Evolutionary conservation across 1,140 invertebrate genomes (phyloP).

Genomic region (Mercenaria mercenaria): DNA sequence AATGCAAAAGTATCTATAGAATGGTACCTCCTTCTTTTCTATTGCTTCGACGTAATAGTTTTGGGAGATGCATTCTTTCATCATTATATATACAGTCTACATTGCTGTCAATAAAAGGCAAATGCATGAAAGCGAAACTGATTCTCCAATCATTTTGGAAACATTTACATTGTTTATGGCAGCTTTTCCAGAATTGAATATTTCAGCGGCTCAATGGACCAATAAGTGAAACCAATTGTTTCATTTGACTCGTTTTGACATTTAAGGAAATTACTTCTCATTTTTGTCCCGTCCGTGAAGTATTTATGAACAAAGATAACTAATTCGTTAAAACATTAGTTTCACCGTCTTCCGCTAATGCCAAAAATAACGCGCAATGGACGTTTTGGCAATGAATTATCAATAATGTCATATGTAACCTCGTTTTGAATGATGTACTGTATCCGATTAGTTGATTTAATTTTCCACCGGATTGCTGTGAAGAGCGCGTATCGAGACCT

Average conservation of each 20-base stretch:
- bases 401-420: slow-evolving; percentile 28
- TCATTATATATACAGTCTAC: no score
- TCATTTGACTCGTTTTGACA: slow-evolving; percentile 66
- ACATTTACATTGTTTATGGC: not conserved
- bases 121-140: not conserved
- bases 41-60: no score
- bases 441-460: slow-evolving; percentile 60
- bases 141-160: not conserved
- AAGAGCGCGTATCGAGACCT: not conserved
- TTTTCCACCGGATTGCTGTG: slow-evolving; percentile 53
- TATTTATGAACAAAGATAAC: slow-evolving; percentile 57
- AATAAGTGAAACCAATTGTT: slow-evolving; percentile 62
- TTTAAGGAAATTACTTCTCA: slow-evolving; percentile 66
- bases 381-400: slow-evolving; percentile 62
- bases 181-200: slow-evolving; percentile 56
- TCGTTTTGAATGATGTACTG: slow-evolving; percentile 26
- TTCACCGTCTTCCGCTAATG: slow-evolving; percentile 37
- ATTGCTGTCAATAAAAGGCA: no score
- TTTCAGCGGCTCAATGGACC: slow-evolving; percentile 56
- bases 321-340: slow-evolving; percentile 58
- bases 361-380: slow-evolving; percentile 36
- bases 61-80: no score
- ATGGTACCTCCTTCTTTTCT: no score
- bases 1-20: no score
- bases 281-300: slow-evolving; percentile 40